These are phyloP conservation scores for Crotalus horridus DNA, from an alignment of 2,113 vertebrate genomes.

Conservation along the genomic window DNA sequence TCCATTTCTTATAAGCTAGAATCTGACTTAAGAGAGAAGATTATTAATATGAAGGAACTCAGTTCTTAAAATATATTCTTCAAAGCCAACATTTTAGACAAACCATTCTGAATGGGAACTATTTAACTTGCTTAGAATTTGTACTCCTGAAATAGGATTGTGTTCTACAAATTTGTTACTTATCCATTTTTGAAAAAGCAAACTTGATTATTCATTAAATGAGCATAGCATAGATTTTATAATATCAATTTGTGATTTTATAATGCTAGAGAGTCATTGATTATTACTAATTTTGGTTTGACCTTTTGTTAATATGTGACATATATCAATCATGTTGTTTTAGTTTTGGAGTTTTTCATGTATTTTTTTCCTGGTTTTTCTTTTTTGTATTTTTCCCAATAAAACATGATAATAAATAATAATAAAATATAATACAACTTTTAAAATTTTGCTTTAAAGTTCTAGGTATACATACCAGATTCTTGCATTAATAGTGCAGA, in stretches of 20 bases:
- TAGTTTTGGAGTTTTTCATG: not conserved
- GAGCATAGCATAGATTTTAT: not conserved
- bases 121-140: not conserved
- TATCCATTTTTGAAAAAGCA: not conserved
- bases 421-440: not conserved
- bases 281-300: not conserved
- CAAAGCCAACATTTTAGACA: not conserved
- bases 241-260: not conserved
- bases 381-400: not conserved
- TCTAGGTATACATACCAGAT: constrained; percentile 79
- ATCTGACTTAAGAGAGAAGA: not conserved
- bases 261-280: not conserved
- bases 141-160: not conserved
- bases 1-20: not conserved
- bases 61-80: not conserved
- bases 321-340: not conserved
- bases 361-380: not conserved
- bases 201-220: not conserved
- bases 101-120: not conserved
- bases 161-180: not conserved
- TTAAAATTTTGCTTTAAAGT: not conserved
- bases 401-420: not conserved
- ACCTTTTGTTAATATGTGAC: not conserved
- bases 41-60: not conserved
- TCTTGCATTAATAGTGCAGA: constrained; percentile 97